A percentile compares a stretch with the other conserved stretches of the same genome.
These are phyloP conservation scores for Myotis findleyi DNA, from an alignment of 2,797 vertebrate genomes.

Conservation along the genomic window DNA sequence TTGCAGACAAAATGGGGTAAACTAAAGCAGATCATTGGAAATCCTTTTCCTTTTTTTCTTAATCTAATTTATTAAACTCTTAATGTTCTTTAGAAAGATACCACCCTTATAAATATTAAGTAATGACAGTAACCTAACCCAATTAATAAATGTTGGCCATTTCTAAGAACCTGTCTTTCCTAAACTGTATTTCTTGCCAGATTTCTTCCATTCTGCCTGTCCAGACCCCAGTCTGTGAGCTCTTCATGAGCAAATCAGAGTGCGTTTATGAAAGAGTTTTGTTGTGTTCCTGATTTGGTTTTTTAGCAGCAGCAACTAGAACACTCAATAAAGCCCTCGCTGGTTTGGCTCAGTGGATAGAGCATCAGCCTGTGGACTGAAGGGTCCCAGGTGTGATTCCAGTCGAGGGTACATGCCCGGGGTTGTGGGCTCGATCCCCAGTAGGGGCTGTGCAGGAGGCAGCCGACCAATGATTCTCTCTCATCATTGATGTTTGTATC, in stretches of 20 bases:
- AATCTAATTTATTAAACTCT: neutral
- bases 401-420: too few relatives aligned
- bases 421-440: too few relatives aligned
- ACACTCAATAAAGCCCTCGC: neutral
- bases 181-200: neutral
- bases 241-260: neutral
- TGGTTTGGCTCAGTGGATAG: too few relatives aligned
- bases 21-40: neutral
- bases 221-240: neutral
- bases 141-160: neutral
- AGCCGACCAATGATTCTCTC: too few relatives aligned
- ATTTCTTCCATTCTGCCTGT: neutral
- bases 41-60: conserved; percentile 9
- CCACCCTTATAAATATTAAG: neutral
- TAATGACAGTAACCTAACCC: neutral
- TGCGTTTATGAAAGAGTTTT: neutral
- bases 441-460: too few relatives aligned
- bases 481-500: too few relatives aligned
- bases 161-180: neutral
- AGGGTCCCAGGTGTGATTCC: too few relatives aligned
- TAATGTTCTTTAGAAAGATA: neutral
- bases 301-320: neutral
- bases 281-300: neutral
- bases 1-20: neutral
- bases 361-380: too few relatives aligned